Evolutionary conservation across 23 tunicate genomes (phyloP), one percentile per base, ranked within the genome.

Genomic region (Styela clava): DNA sequence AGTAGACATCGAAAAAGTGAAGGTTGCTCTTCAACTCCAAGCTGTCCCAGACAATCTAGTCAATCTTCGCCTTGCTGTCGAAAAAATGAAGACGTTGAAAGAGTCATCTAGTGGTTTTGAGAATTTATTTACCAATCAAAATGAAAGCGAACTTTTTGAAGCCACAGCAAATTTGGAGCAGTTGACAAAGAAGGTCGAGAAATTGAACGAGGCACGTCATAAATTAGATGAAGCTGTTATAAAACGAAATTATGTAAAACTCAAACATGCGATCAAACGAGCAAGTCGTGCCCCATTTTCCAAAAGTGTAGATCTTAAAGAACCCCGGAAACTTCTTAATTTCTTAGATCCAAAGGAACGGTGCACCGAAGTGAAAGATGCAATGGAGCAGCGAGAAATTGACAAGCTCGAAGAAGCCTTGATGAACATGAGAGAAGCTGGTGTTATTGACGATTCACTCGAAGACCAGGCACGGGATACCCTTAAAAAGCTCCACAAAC

Each of bases 341-440:
- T 76, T 76, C 44, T 29, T 76, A 26, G 81, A 76, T 56, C 65
- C 81, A 52, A 27, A 52, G n/a, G 29, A 52, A 22, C 30, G 81
- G 27, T 18, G 21, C 27, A 25, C 69, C 16, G 81, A 52, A 21
- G 64, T 76, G 5, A 44, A 35, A 76, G 44, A 1, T 3, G 69
- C 69, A 12, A 65, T 74, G 16, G 67, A 85, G 31, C 25, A 35
- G 16, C 33, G 68, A 20, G 83, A 78, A 67, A 67, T 78, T 36
- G 61, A 68, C 23, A 21, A 9, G 65, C 23, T 85, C 0, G 78
- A 68, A 21, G 34, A 85, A 68, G 88, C 83, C 16, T 37, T 85
- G 16, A n/a, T 28, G 29, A 74, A 85, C 68, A 61, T 67, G 74
- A 78, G 78, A 68, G 83, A 68, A 24, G 88, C 88, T 32, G 67